Conservation (phyloP, 2,888 invertebrate species). For the Drosophila birchii region DNA sequence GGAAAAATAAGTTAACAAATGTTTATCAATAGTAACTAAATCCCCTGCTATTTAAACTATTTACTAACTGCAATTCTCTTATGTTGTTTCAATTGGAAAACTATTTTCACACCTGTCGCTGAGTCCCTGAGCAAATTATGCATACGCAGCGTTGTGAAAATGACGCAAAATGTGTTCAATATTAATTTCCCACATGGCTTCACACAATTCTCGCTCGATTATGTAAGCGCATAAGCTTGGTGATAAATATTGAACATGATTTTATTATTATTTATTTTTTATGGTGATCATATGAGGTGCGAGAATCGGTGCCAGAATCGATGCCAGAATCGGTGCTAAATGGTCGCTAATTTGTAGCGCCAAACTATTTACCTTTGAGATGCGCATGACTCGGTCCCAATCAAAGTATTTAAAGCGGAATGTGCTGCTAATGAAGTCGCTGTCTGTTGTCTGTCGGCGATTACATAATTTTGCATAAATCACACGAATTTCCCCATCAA, state of each 20-base stretch:
- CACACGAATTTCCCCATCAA: slow-evolving; percentile 29
- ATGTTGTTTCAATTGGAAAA: slow-evolving; percentile 1
- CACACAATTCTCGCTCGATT: slow-evolving; percentile 10
- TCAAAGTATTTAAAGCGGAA: slow-evolving; percentile 34
- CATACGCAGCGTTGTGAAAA: slow-evolving; percentile 38
- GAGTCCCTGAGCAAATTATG: slow-evolving; percentile 42
- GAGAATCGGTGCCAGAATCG: slow-evolving; percentile 14
- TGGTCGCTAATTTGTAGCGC: slow-evolving; percentile 35
- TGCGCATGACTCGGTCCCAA: slow-evolving; percentile 34
- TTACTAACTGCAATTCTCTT: neutral
- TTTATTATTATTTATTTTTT: slow-evolving; percentile 9
- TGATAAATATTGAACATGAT: slow-evolving; percentile 15
- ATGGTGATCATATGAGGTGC: slow-evolving; percentile 48
- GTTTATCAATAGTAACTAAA: neutral
- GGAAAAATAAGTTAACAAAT: neutral
- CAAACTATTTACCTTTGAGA: slow-evolving; percentile 20
- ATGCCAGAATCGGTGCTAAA: slow-evolving; percentile 35
- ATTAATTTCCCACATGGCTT: slow-evolving; percentile 38
- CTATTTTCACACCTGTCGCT: slow-evolving; percentile 24
- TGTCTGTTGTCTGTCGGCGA: slow-evolving; percentile 14
- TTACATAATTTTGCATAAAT: slow-evolving; percentile 64
- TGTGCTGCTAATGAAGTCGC: slow-evolving; percentile 30
- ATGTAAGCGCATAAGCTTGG: slow-evolving; percentile 30
- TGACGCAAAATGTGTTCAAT: slow-evolving; percentile 13
- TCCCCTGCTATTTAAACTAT: neutral